phyloP scores from a whole-genome alignment of 2,797 vertebrate genomes.

The Cryptoprocta ferox region DNA sequence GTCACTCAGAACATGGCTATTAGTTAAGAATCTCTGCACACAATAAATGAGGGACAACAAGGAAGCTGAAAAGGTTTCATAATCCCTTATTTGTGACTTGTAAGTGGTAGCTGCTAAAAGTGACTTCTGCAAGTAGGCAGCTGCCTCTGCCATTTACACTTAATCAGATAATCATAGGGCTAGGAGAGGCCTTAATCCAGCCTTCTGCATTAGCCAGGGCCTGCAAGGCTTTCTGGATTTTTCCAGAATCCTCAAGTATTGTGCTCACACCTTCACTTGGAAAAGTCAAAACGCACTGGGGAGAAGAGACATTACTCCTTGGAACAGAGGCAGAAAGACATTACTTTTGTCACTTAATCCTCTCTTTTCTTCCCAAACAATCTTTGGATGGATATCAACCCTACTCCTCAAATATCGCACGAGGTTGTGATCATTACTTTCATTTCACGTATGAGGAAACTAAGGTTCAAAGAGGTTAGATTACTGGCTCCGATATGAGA shows the following conservation, averaged over 20 bases:
- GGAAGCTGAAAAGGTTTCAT: not conserved
- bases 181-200: not conserved
- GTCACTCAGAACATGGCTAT: not conserved
- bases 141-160: conserved; percentile 23
- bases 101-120: conserved; percentile 4
- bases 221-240: not conserved
- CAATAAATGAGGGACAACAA: conserved; percentile 23
- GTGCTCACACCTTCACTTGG: not conserved
- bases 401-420: not conserved
- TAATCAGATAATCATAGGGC: conserved; percentile 57
- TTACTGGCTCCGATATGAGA: not conserved
- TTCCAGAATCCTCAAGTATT: not conserved
- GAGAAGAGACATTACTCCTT: not conserved
- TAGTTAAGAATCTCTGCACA: conserved; percentile 59
- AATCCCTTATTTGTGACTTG: conserved; percentile 64
- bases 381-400: not conserved
- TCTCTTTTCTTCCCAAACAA: not conserved
- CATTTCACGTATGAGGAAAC: not conserved
- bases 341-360: not conserved
- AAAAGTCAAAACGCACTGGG: not conserved
- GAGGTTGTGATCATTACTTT: not conserved
- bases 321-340: not conserved
- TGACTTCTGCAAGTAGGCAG: conserved; percentile 46
- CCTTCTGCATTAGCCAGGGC: not conserved
- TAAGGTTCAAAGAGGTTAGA: not conserved